Conservation (phyloP, 2,797 vertebrate genomes). For the Sebastes nivosus region DNA sequence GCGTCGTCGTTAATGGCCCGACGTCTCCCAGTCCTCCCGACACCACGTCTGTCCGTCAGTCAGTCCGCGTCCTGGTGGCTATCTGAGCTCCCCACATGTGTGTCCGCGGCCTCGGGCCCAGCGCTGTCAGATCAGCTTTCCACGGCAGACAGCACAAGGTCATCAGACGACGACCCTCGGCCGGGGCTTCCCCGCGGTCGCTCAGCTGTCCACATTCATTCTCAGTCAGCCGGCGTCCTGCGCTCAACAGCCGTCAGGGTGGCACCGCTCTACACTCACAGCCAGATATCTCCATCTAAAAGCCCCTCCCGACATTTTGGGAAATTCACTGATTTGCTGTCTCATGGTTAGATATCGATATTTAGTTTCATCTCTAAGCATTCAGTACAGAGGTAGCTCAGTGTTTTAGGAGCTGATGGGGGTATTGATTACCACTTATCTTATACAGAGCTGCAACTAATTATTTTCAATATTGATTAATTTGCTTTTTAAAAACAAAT, state of each 20-base stretch:
- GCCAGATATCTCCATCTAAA: neutral
- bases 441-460: accelerated
- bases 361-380: neutral
- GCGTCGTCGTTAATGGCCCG: neutral
- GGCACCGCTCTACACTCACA: neutral
- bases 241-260: slow-evolving; percentile 25
- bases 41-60: slow-evolving; percentile 20
- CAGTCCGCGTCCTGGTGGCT: slow-evolving; percentile 35
- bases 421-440: neutral
- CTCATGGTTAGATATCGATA: neutral
- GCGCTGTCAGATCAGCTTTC: slow-evolving; percentile 74
- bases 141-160: slow-evolving; percentile 71
- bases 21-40: slow-evolving; percentile 16
- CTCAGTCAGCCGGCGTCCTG: slow-evolving; percentile 47
- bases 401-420: neutral
- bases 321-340: neutral
- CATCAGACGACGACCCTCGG: slow-evolving; percentile 54
- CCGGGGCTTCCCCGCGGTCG: slow-evolving; percentile 45
- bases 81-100: slow-evolving; percentile 37
- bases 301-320: slow-evolving; percentile 9
- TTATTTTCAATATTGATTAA: neutral
- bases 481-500: neutral
- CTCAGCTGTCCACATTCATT: slow-evolving; percentile 70
- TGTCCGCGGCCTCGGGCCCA: slow-evolving; percentile 38
- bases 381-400: neutral